Percentiles rank a stretch among this genome's conserved stretches.
Conservation (phyloP, 1,140 invertebrate genomes). For the Aphaenogaster ashmeadi region DNA sequence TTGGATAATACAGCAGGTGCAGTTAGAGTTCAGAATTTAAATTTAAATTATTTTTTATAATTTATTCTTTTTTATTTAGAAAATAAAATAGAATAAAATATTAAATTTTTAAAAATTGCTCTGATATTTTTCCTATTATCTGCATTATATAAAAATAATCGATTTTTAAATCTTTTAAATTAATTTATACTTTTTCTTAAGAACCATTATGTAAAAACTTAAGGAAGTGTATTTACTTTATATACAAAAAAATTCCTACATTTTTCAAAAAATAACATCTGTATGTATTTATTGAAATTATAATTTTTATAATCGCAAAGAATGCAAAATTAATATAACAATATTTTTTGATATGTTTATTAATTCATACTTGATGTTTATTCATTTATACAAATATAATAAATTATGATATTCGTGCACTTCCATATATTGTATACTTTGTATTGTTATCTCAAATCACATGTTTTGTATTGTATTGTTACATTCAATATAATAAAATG, state of each 20-base stretch:
- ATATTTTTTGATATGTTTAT: neutral
- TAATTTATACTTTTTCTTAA: neutral
- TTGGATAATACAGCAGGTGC: neutral
- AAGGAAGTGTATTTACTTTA: neutral
- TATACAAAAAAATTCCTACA: neutral
- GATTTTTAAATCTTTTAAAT: neutral
- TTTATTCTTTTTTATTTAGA: neutral
- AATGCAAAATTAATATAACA: neutral
- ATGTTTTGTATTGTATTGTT: neutral
- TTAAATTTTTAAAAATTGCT: neutral
- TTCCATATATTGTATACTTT: neutral
- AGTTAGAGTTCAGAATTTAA: neutral
- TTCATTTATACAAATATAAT: neutral
- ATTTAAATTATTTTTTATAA: neutral
- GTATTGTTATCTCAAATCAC: neutral
- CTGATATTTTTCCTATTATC: neutral
- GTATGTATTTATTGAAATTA: neutral
- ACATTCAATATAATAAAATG: neutral
- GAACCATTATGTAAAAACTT: neutral
- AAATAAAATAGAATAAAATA: neutral
- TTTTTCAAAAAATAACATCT: neutral
- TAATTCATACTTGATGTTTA: too few species aligned
- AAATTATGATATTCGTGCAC: neutral
- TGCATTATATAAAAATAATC: neutral
- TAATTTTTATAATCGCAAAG: neutral